Evolutionary conservation across 2,888 invertebrate species (phyloP).

Genomic region (Empis livida): DNA sequence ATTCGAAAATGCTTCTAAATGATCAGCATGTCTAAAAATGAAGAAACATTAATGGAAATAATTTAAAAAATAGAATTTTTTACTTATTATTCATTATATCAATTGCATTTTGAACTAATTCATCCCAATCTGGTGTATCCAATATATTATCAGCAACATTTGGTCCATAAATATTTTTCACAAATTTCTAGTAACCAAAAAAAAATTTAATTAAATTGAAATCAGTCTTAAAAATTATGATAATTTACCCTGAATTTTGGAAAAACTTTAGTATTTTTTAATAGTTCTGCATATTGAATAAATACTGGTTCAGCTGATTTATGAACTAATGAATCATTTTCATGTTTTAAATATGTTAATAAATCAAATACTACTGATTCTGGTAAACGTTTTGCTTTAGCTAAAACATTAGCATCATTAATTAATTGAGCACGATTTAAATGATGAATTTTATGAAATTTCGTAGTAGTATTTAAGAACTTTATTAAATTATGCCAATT

Average conservation of each 20-base stretch:
- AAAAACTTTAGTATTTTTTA: not conserved
- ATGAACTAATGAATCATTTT: constrained; percentile 47
- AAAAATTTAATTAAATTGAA: no score
- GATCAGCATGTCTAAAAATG: no score
- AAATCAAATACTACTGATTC: constrained; percentile 36
- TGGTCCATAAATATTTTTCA: no score
- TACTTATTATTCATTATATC: no score
- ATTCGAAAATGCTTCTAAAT: no score
- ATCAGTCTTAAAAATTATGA: no score
- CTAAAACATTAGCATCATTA: constrained; percentile 52
- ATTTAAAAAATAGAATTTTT: no score
- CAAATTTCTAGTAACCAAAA: no score
- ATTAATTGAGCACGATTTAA: constrained; percentile 57
- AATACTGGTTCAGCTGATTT: constrained; percentile 26
- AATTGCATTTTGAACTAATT: no score
- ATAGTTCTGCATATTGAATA: not conserved
- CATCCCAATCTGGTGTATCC: no score
- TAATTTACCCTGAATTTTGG: constrained; percentile 1
- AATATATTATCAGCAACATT: no score
- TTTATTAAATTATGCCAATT: constrained; percentile 6
- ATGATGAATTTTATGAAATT: constrained; percentile 8
- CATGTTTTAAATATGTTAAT: constrained; percentile 40
- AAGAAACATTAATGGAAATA: no score
- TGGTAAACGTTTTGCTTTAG: constrained; percentile 42
- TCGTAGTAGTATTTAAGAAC: not conserved